Evolutionary conservation across 2,888 invertebrate species (phyloP).

Genomic region (Drosophila stalkeri): DNA sequence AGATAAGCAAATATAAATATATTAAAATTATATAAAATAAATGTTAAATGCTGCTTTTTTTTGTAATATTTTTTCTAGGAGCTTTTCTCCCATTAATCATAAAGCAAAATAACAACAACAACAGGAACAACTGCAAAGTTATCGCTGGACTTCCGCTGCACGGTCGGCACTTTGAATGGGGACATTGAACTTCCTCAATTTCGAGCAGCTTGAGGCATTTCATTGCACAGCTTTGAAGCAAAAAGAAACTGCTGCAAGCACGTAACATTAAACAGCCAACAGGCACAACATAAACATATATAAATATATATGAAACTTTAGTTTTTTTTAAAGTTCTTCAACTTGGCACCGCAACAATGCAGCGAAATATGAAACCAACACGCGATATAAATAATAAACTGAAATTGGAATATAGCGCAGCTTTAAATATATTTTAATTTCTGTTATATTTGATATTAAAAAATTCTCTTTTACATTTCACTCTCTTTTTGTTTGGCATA

Average conservation of each 20-base stretch:
- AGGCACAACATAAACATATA: constrained; percentile 48
- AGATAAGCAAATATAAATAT: too few species aligned
- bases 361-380: constrained; percentile 62
- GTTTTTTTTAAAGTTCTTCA: constrained; percentile 47
- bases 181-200: constrained; percentile 71
- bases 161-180: constrained; percentile 53
- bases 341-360: constrained; percentile 47
- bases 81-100: constrained; percentile 31
- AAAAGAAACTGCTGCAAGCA: constrained; percentile 37
- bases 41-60: too few species aligned
- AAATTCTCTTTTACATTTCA: constrained; percentile 1
- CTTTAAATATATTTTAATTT: constrained; percentile 1
- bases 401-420: not conserved
- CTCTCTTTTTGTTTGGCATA: not conserved
- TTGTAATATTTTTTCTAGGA: constrained; percentile 5
- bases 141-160: constrained; percentile 69
- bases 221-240: constrained; percentile 8
- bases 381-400: constrained; percentile 51
- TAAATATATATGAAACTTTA: constrained; percentile 45
- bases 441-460: not conserved
- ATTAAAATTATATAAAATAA: too few species aligned
- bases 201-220: constrained; percentile 36
- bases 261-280: constrained; percentile 62
- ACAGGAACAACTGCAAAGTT: constrained; percentile 50
- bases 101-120: constrained; percentile 43